Conservation (phyloP, 2,113 vertebrate species). For the Astur gentilis region DNA sequence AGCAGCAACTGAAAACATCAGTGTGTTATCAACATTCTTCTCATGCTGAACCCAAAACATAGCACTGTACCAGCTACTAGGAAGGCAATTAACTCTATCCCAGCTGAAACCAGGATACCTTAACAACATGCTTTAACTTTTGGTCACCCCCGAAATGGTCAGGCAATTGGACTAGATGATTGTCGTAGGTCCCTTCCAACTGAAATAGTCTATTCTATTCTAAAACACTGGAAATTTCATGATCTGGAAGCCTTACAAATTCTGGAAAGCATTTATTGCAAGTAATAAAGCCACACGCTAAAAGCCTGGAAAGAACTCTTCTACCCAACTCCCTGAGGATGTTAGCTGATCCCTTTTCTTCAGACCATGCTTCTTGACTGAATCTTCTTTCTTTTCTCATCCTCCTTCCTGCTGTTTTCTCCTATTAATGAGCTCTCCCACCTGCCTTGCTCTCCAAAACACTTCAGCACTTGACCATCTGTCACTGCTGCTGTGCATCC, state of each 20-base stretch:
- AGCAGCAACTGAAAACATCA: too few relatives aligned
- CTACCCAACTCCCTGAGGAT: background rate
- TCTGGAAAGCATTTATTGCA: background rate
- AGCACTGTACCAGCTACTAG: too few relatives aligned
- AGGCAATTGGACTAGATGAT: background rate
- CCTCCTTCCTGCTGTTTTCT: constrained; percentile 17
- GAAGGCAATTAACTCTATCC: too few relatives aligned
- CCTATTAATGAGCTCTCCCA: constrained; percentile 40
- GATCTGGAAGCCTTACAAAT: background rate
- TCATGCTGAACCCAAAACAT: too few relatives aligned
- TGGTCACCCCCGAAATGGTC: too few relatives aligned
- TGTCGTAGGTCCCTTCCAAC: background rate
- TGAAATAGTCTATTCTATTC: background rate
- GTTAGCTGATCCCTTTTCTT: background rate
- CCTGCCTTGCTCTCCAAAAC: constrained; percentile 35
- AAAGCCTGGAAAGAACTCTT: background rate
- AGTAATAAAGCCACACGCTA: background rate
- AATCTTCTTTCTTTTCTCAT: background rate
- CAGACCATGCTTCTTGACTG: background rate
- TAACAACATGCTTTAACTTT: too few relatives aligned
- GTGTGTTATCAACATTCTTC: too few relatives aligned
- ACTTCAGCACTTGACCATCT: constrained; percentile 18
- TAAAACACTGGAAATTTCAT: background rate
- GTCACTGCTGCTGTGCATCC: constrained; percentile 10
- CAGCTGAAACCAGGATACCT: too few relatives aligned